Conservation (phyloP, 2,113 vertebrate genomes). For the Seriola dumerili region DNA sequence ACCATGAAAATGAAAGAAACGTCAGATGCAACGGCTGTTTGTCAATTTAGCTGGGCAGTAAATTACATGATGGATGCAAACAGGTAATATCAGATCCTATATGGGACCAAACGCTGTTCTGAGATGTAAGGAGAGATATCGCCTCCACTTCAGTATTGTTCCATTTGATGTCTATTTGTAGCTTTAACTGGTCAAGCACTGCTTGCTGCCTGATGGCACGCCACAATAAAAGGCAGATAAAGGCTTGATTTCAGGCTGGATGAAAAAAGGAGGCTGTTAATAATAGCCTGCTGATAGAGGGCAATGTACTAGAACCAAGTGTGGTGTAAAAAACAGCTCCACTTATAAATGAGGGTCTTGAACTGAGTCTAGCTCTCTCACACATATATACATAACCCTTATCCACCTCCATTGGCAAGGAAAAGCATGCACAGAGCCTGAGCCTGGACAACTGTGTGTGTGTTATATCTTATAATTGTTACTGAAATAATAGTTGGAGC, state of each 20-base stretch:
- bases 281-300: constrained; percentile 33
- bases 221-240: neutral
- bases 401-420: neutral
- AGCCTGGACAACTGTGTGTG: neutral
- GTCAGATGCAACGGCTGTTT: too few species aligned
- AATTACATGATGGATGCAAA: too few species aligned
- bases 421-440: neutral
- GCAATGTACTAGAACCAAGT: constrained; percentile 30
- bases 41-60: too few species aligned
- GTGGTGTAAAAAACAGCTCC: neutral
- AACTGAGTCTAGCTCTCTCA: neutral
- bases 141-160: too few species aligned
- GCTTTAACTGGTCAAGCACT: too few species aligned
- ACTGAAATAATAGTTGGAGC: neutral
- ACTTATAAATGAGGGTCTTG: neutral
- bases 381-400: neutral
- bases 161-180: too few species aligned
- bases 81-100: too few species aligned
- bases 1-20: too few species aligned
- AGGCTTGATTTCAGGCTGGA: constrained; percentile 12
- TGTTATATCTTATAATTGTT: too few species aligned
- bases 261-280: constrained; percentile 21
- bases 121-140: too few species aligned
- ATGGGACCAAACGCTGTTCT: too few species aligned
- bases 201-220: too few species aligned